Evolutionary conservation across 2,113 vertebrate species (phyloP), one percentile per base, ranked within the genome.

Genomic region (Odocoileus hemionus): DNA sequence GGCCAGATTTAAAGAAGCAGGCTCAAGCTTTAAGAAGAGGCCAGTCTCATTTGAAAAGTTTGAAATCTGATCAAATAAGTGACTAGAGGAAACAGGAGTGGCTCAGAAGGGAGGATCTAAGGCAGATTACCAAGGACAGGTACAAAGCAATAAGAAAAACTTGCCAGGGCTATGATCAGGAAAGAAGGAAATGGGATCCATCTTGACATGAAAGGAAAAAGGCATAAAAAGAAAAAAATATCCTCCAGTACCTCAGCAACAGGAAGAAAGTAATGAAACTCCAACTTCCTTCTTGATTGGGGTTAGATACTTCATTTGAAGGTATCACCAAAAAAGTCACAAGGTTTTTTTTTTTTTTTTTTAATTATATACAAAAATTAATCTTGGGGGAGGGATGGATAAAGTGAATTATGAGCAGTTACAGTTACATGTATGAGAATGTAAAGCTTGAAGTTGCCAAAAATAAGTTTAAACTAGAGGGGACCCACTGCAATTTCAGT

Each of bases 121-220:
- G 67, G 86, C 79, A 94, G 58, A 87, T 92, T 90, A 95, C 25
- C 9, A 36, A 88, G 95, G 85, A 94, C 67, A 98, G 85, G 82
- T 91, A 87, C 84, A 96, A 80, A 96, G 97, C 82, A 97, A 79
- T 92, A 89, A 80, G 83, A 57, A 94, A 83, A 96, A 33, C 70
- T 94, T 96, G n/a, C 74, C 61, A 76, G 83, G 45, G 16, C 28
- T 95, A 47, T 95, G 88, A 74, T 92, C 26, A 64, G n/a, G 52
- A 64, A 88, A 96, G 89, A 86, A 95, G 70, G 94, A 96, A 96
- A 96, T 76, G 64, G 82, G 55, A 86, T 97, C 76, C 50, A 78
- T 93, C 78, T 91, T 97, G 82, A 55, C 76, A 52, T 83, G 86
- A 94, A 83, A 94, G 82, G 57, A 94, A 91, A 86, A 67, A 92